Evolutionary conservation across 2,888 invertebrate genomes (phyloP), one percentile per base, ranked within the genome.

Genomic region (Drosophila sordidula): DNA sequence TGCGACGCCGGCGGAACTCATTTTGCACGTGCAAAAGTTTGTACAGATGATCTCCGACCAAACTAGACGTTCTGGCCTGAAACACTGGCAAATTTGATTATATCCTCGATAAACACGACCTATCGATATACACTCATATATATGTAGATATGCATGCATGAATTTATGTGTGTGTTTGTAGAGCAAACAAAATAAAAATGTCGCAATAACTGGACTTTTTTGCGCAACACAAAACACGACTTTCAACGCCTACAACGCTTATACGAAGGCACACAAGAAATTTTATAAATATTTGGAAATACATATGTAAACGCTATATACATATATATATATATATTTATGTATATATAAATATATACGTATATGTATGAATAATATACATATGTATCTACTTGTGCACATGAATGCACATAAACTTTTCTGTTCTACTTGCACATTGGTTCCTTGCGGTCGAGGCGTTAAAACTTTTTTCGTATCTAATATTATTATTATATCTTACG

Each of bases 1-100:
- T 66, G 68, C 34, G 59, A 66, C 67, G 66, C 56, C 61, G 36
- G 64, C 50, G 80, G 90, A 88, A 88, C 90, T 89, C 89, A 89
- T 89, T 75, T 78, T 78, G 84, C 87, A 68, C 59, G 52, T 75
- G 69, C 79, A 78, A 74, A 57, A 55, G 62, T 74, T 75, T 74
- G 55, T 59, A 63, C 78, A 78, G 61, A 78, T 47, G 78, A 75
- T 74, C 62, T 74, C 69, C 67, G 68, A 63, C 45, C 75, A 74
- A 75, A 68, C 58, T 56, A 67, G 56, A 74, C 55, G 75, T 55
- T 73, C 62, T 58, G 75, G 74, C 75, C 75, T 75, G 75, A 49
- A 75, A 45, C 54, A 47, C 22, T 51, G 25, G 25, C 29, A 55
- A 67, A 74, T 51, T 26, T 72, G 38, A 65, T 58, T 58, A 74